These are phyloP conservation scores for Drosophila busckii DNA, from an alignment of 1,140 invertebrate species.

Conservation along the genomic window DNA sequence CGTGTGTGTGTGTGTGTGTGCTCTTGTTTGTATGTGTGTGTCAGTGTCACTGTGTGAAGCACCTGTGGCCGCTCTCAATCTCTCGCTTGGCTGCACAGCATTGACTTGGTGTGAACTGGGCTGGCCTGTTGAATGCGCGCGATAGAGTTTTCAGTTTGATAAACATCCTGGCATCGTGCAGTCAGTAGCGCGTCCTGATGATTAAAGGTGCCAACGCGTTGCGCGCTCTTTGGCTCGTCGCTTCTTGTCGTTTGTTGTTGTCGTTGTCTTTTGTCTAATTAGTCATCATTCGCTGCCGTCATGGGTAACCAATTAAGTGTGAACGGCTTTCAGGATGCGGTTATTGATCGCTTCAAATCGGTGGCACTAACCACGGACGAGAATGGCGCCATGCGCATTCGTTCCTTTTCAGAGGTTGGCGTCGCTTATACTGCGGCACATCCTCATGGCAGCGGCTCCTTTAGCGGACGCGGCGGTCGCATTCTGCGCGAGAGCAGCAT, in stretches of 20 bases:
- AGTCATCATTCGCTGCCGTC: slow-evolving; percentile 3
- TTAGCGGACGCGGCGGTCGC: slow-evolving; percentile 57
- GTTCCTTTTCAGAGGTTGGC: slow-evolving; percentile 68
- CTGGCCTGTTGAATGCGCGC: slow-evolving; percentile 63
- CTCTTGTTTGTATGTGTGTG: too few relatives aligned
- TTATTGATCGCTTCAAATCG: slow-evolving; percentile 72
- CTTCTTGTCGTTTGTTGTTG: slow-evolving; percentile 10
- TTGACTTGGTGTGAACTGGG: slow-evolving; percentile 3
- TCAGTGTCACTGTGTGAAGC: too few relatives aligned
- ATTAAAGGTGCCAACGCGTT: slow-evolving; percentile 11
- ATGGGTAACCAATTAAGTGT: slow-evolving; percentile 74
- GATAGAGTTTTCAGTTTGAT: slow-evolving; percentile 59
- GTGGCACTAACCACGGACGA: slow-evolving; percentile 68
- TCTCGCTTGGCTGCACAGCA: not conserved
- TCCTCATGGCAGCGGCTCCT: slow-evolving; percentile 28
- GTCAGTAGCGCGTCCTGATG: too few relatives aligned
- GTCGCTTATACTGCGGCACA: slow-evolving; percentile 33
- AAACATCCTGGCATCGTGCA: slow-evolving; percentile 67
- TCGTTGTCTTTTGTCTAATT: slow-evolving; percentile 5
- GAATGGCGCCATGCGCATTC: slow-evolving; percentile 69
- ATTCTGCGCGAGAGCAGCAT: slow-evolving; percentile 63
- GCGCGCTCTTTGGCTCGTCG: slow-evolving; percentile 2
- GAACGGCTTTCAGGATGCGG: slow-evolving; percentile 65
- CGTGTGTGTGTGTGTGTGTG: too few relatives aligned
- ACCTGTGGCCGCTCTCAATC: slow-evolving; percentile 18